phyloP scores from a whole-genome alignment of 2,888 invertebrate species.

The Cosmopolites sordidus region DNA sequence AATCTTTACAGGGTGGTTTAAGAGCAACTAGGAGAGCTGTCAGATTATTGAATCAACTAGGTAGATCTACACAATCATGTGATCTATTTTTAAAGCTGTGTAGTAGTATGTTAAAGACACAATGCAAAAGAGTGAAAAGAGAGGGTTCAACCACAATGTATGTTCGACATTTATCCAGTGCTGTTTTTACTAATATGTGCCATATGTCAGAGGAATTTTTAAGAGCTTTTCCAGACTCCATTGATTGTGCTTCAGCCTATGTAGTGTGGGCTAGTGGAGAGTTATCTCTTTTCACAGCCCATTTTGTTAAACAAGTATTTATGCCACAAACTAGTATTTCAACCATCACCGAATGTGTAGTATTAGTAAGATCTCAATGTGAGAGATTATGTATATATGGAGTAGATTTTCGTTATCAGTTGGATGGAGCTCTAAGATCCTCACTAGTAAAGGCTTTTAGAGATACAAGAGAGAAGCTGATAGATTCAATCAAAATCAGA shows the following conservation, averaged over 20 bases:
- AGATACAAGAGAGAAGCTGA: conserved; percentile 75
- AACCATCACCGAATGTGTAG: conserved; percentile 80
- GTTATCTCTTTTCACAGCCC: conserved; percentile 72
- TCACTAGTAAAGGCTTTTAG: conserved; percentile 71
- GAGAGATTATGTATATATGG: conserved; percentile 60
- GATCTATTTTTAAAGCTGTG: conserved; percentile 77
- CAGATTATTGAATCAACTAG: conserved; percentile 74
- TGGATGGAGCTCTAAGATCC: conserved; percentile 78
- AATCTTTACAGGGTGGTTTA: conserved; percentile 85
- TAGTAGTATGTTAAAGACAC: conserved; percentile 75
- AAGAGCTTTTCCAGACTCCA: conserved; percentile 75
- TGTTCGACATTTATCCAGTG: conserved; percentile 73
- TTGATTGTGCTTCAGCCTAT: conserved; percentile 71
- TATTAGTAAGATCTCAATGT: conserved; percentile 73
- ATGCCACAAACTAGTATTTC: conserved; percentile 83
- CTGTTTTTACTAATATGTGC: conserved; percentile 75
- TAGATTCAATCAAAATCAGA: conserved; percentile 74
- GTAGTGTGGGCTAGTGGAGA: conserved; percentile 89
- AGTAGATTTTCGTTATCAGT: conserved; percentile 85
- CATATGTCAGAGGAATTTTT: conserved; percentile 63
- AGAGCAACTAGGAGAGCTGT: conserved; percentile 82
- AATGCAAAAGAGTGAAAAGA: conserved; percentile 73
- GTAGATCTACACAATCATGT: conserved; percentile 70
- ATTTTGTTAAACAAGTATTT: conserved; percentile 83
- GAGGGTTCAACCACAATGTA: conserved; percentile 78